Percentiles rank a stretch among this genome's conserved stretches.
Evolutionary conservation across 1,140 invertebrate species (phyloP).

Genomic region (Aphelinus certus): DNA sequence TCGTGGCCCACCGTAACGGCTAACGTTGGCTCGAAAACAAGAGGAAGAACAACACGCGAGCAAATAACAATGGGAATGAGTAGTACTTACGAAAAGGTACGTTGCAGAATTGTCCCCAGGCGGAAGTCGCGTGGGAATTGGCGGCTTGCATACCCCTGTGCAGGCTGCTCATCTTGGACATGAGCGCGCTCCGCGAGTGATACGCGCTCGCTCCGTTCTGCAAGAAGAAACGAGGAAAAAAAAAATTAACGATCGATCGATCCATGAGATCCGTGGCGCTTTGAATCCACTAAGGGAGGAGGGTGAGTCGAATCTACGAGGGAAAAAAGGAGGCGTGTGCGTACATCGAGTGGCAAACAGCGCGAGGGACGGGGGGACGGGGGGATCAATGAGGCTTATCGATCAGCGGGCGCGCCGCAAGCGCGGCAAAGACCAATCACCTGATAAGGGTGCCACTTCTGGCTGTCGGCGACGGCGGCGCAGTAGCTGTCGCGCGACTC

Average conservation of each 20-base stretch:
- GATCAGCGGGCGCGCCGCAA: too few relatives aligned
- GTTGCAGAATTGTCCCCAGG: conserved; percentile 62
- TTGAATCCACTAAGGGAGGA: too few relatives aligned
- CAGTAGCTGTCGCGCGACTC: conserved; percentile 16
- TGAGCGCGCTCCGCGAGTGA: conserved; percentile 52
- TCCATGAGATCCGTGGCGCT: too few relatives aligned
- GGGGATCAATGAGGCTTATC: too few relatives aligned
- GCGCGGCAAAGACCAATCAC: too few relatives aligned
- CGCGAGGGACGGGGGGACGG: too few relatives aligned
- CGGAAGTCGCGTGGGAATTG: conserved; percentile 46
- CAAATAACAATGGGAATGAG: background rate
- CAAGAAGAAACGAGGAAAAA: conserved; percentile 28
- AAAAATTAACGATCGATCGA: background rate
- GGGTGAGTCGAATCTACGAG: too few relatives aligned
- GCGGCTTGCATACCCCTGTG: conserved; percentile 55
- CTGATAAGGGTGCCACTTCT: conserved; percentile 65
- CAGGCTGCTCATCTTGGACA: conserved; percentile 52
- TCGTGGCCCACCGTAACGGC: too few relatives aligned
- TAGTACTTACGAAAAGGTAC: conserved; percentile 58
- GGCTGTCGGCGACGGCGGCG: conserved; percentile 18
- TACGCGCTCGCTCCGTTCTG: conserved; percentile 57
- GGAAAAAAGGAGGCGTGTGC: too few relatives aligned
- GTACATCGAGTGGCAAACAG: too few relatives aligned
- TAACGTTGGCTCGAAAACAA: too few relatives aligned
- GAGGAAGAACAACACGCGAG: background rate